Conservation (phyloP, 2,888 invertebrate genomes). For the Drosophila subsilvestris region DNA sequence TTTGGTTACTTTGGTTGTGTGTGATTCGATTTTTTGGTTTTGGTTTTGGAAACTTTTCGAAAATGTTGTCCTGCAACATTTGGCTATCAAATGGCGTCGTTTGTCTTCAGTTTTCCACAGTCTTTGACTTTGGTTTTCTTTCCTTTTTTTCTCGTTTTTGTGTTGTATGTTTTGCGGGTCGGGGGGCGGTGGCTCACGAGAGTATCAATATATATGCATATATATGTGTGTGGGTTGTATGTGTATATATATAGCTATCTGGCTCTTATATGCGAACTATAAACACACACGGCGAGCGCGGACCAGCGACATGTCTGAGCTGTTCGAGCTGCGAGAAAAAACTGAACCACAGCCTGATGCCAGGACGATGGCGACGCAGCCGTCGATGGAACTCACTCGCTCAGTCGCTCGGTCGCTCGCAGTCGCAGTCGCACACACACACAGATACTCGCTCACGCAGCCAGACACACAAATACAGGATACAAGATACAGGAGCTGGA, state of each 20-base stretch:
- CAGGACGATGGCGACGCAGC: conserved; percentile 60
- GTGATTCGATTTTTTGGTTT: conserved; percentile 20
- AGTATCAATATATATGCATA: conserved; percentile 33
- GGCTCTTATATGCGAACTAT: conserved; percentile 43
- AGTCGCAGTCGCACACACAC: neutral
- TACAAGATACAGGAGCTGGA: conserved; percentile 25
- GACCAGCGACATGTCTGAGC: conserved; percentile 75
- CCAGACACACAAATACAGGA: conserved; percentile 26
- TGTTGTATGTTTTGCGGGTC: neutral
- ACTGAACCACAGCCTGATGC: conserved; percentile 73
- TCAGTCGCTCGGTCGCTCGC: conserved; percentile 9
- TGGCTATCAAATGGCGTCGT: conserved; percentile 50
- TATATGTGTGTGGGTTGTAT: conserved; percentile 30
- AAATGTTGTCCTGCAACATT: conserved; percentile 66
- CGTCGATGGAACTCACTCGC: conserved; percentile 43
- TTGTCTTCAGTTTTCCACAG: conserved; percentile 36
- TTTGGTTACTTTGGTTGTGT: neutral
- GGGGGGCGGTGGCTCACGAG: conserved; percentile 25
- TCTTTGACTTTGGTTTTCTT: conserved; percentile 36
- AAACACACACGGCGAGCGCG: conserved; percentile 73
- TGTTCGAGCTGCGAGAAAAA: conserved; percentile 80
- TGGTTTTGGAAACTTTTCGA: conserved; percentile 18
- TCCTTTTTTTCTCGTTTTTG: neutral
- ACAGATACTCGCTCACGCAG: conserved; percentile 15
- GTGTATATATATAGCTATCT: conserved; percentile 27